phyloP scores from a whole-genome alignment of 2,797 vertebrate genomes.

The Mycteria americana region DNA sequence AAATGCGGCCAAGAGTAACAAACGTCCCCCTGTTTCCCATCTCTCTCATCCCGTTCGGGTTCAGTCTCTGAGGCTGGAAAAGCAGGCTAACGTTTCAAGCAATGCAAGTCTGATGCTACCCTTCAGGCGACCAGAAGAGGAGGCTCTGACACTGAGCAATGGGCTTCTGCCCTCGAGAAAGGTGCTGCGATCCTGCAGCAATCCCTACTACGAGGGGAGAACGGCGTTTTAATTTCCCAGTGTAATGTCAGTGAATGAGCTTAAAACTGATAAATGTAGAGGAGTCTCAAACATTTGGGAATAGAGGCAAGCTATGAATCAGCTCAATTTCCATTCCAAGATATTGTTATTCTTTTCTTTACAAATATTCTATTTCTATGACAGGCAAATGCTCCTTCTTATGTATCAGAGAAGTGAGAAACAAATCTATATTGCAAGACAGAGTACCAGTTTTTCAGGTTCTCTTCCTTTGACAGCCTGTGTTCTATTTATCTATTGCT shows the following conservation, averaged over 20 bases:
- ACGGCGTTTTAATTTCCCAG: not conserved
- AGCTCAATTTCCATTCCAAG: not conserved
- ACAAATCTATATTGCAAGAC: not conserved
- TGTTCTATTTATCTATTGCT: not conserved
- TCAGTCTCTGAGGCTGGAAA: not conserved
- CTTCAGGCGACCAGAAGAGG: slow-evolving; percentile 54
- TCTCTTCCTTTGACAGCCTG: not conserved
- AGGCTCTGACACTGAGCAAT: slow-evolving; percentile 54
- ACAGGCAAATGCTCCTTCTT: not conserved
- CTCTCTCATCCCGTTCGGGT: not conserved
- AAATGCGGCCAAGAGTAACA: slow-evolving; percentile 5
- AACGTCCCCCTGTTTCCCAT: not conserved
- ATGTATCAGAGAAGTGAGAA: not conserved
- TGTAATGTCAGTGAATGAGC: not conserved
- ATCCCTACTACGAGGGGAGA: not conserved
- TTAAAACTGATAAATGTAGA: not conserved
- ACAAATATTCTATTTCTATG: not conserved
- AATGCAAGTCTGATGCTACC: not conserved
- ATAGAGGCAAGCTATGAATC: not conserved
- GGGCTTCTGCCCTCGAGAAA: not conserved
- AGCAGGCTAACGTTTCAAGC: not conserved
- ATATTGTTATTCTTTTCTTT: not conserved
- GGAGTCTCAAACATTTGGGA: not conserved
- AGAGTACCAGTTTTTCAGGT: not conserved
- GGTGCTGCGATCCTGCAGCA: not conserved